Conservation (phyloP, 2,113 vertebrate species). For the Bagarius yarrelli region DNA sequence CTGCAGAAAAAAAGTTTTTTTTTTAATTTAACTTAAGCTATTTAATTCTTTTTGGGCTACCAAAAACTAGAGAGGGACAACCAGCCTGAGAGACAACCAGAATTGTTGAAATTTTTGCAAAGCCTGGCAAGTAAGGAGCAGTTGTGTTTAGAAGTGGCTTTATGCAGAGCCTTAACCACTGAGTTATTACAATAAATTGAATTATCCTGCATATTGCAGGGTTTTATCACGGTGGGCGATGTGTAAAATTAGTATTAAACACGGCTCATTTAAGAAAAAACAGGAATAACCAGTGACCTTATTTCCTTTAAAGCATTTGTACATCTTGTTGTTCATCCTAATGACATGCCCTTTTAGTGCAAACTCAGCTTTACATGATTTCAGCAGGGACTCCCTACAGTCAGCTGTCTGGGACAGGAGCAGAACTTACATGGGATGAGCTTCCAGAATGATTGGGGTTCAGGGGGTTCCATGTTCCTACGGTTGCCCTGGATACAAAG, state of each 20-base stretch:
- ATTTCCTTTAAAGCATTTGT: not conserved
- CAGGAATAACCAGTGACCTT: not conserved
- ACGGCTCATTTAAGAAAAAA: not conserved
- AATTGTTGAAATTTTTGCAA: no score
- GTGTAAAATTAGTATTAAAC: not conserved
- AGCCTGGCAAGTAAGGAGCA: not conserved
- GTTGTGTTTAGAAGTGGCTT: not conserved
- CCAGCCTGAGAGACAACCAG: not conserved
- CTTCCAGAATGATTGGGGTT: slow-evolving; percentile 3
- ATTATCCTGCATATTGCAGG: not conserved
- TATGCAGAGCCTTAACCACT: not conserved
- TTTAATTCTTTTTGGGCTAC: not conserved
- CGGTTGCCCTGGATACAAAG: slow-evolving; percentile 43
- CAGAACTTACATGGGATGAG: not conserved
- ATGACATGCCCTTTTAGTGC: not conserved
- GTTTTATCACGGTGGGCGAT: not conserved
- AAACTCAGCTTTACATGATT: not conserved
- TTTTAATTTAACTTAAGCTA: not conserved
- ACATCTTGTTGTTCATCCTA: slow-evolving; percentile 3
- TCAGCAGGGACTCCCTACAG: slow-evolving; percentile 8
- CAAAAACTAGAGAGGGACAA: no score
- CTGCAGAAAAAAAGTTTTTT: no score
- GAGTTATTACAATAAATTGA: not conserved
- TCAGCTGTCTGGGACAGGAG: slow-evolving; percentile 19
- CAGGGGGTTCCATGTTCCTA: slow-evolving; percentile 2